Evolutionary conservation across 2,797 vertebrate species (phyloP).

Genomic region (Lophotriccus pileatus): DNA sequence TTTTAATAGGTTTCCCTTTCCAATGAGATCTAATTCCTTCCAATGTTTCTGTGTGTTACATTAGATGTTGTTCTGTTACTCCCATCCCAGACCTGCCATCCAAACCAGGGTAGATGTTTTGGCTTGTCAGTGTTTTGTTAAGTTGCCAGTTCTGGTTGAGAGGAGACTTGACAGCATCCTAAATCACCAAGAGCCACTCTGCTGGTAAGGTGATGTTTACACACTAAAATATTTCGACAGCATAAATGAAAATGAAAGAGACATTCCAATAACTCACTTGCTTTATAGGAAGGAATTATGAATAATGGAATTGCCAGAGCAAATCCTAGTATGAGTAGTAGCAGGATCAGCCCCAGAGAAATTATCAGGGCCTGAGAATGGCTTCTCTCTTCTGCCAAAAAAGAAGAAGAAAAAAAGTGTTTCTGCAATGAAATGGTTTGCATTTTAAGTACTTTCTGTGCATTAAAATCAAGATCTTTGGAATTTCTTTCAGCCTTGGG

Average conservation of each 20-base stretch:
- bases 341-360: slow-evolving; percentile 20
- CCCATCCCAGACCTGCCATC: neutral
- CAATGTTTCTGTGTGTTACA: neutral
- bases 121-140: neutral
- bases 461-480: neutral
- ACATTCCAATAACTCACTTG: slow-evolving; percentile 64
- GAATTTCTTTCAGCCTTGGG: neutral
- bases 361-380: neutral
- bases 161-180: neutral
- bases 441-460: neutral
- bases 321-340: neutral
- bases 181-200: neutral
- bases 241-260: neutral
- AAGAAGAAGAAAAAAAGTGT: neutral
- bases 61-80: neutral
- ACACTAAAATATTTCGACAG: neutral
- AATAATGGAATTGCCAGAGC: slow-evolving; percentile 36
- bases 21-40: neutral
- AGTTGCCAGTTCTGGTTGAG: neutral
- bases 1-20: neutral
- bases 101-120: neutral
- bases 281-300: slow-evolving; percentile 61
- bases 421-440: neutral
- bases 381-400: slow-evolving; percentile 9
- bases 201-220: neutral